Percentiles rank a stretch among this genome's conserved stretches.
These are phyloP conservation scores for Maconellicoccus hirsutus DNA, from an alignment of 1,140 invertebrate genomes.

Conservation along the genomic window DNA sequence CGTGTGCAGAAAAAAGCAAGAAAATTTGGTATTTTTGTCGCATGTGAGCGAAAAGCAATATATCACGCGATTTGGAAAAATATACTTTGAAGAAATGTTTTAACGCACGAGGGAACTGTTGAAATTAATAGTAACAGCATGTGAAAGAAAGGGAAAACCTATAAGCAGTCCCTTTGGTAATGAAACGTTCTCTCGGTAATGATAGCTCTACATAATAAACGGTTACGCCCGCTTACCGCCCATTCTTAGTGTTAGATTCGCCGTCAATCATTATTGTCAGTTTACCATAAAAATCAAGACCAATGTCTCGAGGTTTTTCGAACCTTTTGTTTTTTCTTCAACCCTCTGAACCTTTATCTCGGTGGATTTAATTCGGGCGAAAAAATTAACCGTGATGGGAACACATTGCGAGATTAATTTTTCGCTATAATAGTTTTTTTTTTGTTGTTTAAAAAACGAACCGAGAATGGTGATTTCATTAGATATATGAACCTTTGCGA, in stretches of 20 bases:
- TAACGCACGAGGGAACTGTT: neutral
- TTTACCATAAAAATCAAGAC: neutral
- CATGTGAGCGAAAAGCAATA: neutral
- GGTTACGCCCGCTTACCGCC: constrained; percentile 5
- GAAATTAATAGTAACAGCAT: constrained; percentile 9
- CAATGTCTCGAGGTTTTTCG: neutral
- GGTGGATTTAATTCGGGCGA: no score
- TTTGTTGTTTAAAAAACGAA: no score
- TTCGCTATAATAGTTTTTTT: no score
- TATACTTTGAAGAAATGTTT: neutral
- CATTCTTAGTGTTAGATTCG: constrained; percentile 1
- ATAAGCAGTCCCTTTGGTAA: constrained; percentile 6
- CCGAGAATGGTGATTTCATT: neutral
- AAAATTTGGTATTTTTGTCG: neutral
- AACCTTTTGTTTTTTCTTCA: neutral
- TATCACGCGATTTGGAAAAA: neutral
- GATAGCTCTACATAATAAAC: neutral
- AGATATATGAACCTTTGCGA: neutral
- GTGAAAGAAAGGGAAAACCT: neutral
- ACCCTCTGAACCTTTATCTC: no score
- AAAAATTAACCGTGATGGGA: no score
- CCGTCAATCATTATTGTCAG: constrained; percentile 7
- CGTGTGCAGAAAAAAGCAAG: no score
- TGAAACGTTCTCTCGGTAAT: neutral
- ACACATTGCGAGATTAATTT: no score